Percentiles rank a stretch among this genome's conserved stretches.
These are phyloP conservation scores for Passer domesticus DNA, from an alignment of 2,113 vertebrate genomes.

Conservation along the genomic window DNA sequence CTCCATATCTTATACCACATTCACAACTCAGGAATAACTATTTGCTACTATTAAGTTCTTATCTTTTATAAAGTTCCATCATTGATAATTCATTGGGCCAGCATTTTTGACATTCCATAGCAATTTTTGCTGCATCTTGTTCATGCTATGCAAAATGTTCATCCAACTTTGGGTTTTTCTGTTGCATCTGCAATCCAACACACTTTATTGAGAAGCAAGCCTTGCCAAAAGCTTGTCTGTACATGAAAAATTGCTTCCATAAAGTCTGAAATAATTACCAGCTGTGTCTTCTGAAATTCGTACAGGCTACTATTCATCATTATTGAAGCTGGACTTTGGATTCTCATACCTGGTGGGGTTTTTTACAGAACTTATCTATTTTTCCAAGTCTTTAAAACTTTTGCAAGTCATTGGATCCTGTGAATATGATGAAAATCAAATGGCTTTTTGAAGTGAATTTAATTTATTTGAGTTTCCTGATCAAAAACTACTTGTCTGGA, in stretches of 20 bases:
- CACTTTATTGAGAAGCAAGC: slow-evolving; percentile 12
- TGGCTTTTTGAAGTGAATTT: slow-evolving; percentile 12
- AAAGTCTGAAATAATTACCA: slow-evolving; percentile 65
- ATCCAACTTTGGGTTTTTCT: background rate
- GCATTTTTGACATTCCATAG: background rate
- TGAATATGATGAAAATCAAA: background rate
- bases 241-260: slow-evolving; percentile 57
- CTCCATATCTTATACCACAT: background rate
- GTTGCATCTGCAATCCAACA: slow-evolving; percentile 6
- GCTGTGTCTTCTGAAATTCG: slow-evolving; percentile 45
- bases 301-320: slow-evolving; percentile 2
- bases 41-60: background rate
- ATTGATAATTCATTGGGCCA: background rate
- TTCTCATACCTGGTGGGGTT: background rate
- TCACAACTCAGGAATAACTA: background rate
- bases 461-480: slow-evolving; percentile 15
- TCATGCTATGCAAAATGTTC: background rate
- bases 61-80: background rate
- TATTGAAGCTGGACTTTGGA: background rate
- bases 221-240: slow-evolving; percentile 52
- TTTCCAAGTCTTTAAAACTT: background rate
- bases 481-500: slow-evolving; percentile 6
- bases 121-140: background rate
- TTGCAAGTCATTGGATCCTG: background rate
- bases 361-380: background rate